Evolutionary conservation across 2,797 vertebrate genomes (phyloP), one percentile per base, ranked within the genome.

Genomic region (Cuniculus paca): DNA sequence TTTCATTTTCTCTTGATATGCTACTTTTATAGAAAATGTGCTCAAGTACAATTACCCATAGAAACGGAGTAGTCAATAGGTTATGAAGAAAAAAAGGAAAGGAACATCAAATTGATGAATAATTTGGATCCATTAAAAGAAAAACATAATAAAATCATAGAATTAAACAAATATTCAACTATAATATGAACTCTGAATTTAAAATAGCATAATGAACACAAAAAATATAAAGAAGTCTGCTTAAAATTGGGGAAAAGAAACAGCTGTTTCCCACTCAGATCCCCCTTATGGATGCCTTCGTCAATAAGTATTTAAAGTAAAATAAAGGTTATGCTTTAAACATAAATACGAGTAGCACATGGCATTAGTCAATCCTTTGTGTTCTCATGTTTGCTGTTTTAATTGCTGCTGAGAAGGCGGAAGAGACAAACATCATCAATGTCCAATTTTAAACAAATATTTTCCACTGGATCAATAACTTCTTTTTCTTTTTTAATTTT

Each of bases 1-100:
- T 54, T 31, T 36, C 42, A 58, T 83, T 89, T 78, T 85, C 14
- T 81, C 8, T 17, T 68, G 11, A 31, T 77, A 84, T 39, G 5
- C 5, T 58, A n/a, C 85, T 68, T 88, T 95, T 90, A 42, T 2
- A 84, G 48, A 94, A 61, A 95, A 88, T 84, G 10, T 65, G 42
- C 17, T 65, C 50, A 86, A 79, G 83, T 86, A 28, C 42, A 97
- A 79, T 48, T 61, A 56, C 8, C 10, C 8, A 45, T 24, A 4
- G 0, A 81, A 88, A 60, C 78, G 8, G 0, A 58, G 2, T 70
- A 17, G 24, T 36, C 31, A 75, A 12, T 58, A 80, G 2, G 26
- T 70, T 90, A 52, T 65, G 6, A 70, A 36, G 31, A 86, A 56
- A 90, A 34, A 82, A 82, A n/a, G 39, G 70, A 31, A 72, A 42